phyloP scores from a whole-genome alignment of 2,888 invertebrate species.

The Tanypteryx hageni region DNA sequence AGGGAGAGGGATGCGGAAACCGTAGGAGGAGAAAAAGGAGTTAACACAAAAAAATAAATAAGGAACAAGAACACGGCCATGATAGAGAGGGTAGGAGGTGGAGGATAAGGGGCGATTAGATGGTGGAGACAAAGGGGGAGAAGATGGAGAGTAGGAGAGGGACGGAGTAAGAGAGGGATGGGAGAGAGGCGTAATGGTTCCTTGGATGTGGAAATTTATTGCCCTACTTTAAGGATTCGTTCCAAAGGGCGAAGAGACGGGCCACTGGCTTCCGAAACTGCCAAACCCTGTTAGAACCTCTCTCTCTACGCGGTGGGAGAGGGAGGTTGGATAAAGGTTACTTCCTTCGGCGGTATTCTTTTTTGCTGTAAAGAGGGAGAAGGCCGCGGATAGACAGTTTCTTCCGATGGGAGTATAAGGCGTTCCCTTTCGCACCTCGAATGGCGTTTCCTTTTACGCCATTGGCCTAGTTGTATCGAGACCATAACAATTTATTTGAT shows the following conservation, averaged over 20 bases:
- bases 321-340: background rate
- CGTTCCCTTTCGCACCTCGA: background rate
- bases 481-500: background rate
- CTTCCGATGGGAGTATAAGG: background rate
- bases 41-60: too few species aligned
- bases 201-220: background rate
- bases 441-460: background rate
- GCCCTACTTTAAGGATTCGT: slow-evolving; percentile 5
- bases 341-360: background rate
- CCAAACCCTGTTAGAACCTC: background rate
- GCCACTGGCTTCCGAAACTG: slow-evolving; percentile 20
- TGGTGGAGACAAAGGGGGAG: background rate
- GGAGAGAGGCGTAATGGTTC: background rate
- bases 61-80: too few species aligned
- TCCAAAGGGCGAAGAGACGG: background rate
- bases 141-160: background rate
- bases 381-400: background rate
- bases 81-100: background rate
- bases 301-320: background rate
- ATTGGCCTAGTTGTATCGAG: background rate
- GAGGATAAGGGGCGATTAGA: background rate
- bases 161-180: background rate
- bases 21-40: too few species aligned
- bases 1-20: too few species aligned
- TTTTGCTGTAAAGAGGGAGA: background rate